Conservation (phyloP, 2,113 vertebrate species). For the Odontophorus gujanensis region DNA sequence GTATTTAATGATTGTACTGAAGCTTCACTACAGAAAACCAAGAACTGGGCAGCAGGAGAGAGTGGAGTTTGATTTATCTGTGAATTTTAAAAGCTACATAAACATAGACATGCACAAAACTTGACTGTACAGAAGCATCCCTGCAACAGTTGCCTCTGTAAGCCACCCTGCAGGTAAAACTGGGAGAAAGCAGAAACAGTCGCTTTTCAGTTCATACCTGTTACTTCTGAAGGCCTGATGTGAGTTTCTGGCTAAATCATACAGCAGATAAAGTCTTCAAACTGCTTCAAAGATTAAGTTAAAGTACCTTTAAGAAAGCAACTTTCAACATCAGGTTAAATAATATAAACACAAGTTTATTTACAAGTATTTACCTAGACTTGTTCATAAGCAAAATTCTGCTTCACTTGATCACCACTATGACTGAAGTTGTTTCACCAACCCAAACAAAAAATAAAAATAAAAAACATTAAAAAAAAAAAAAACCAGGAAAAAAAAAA, state of each 20-base stretch:
- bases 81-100: background rate
- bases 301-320: background rate
- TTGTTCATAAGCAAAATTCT: background rate
- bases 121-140: background rate
- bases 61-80: background rate
- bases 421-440: background rate
- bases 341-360: background rate
- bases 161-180: background rate
- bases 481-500: background rate
- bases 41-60: background rate
- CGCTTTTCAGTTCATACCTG: background rate
- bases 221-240: background rate
- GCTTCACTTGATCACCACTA: background rate
- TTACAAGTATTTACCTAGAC: background rate
- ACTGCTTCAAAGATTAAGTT: background rate
- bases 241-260: background rate
- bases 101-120: fast-evolving
- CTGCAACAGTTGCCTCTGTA: background rate
- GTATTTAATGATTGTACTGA: background rate
- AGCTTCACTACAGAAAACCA: background rate
- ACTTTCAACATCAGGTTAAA: background rate
- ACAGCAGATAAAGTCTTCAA: background rate
- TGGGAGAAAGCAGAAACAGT: background rate
- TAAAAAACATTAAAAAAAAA: background rate
- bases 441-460: background rate